phyloP scores from a whole-genome alignment of 1,140 invertebrate species.

The Magallana ariakensis region DNA sequence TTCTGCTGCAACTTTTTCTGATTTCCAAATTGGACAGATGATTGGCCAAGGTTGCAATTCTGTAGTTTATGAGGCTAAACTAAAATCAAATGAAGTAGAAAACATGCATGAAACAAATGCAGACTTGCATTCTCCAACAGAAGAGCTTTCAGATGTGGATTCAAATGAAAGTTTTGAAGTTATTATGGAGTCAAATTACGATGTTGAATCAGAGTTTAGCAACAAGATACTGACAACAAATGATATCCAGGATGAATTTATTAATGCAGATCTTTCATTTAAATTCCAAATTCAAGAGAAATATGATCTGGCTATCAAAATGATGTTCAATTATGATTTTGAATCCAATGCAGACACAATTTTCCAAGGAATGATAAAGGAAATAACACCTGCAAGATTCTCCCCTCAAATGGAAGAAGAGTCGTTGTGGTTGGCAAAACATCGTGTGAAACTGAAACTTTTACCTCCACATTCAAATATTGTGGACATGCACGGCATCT shows the following conservation, averaged over 20 bases:
- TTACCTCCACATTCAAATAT: slow-evolving; percentile 91
- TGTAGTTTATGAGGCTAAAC: slow-evolving; percentile 87
- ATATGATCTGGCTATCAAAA: slow-evolving; percentile 88
- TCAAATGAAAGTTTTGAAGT: not conserved
- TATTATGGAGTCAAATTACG: not conserved
- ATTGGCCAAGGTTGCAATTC: slow-evolving; percentile 92
- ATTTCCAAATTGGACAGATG: slow-evolving; percentile 85
- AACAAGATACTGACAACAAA: not conserved
- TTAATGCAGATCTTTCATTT: not conserved
- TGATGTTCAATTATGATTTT: slow-evolving; percentile 95
- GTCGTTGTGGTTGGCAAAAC: slow-evolving; percentile 53
- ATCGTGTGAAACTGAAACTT: slow-evolving; percentile 71
- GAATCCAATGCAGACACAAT: slow-evolving; percentile 91
- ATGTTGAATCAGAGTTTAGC: not conserved
- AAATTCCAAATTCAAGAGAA: slow-evolving; percentile 1
- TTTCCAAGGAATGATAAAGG: slow-evolving; percentile 88
- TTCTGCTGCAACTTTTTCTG: slow-evolving; percentile 79
- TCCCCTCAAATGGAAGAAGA: slow-evolving; percentile 81
- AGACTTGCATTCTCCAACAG: not conserved
- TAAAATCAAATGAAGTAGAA: slow-evolving; percentile 42
- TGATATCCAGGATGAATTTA: not conserved
- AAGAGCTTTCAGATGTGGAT: not conserved
- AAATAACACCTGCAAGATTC: slow-evolving; percentile 87
- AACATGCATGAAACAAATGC: not conserved
- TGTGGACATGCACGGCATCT: slow-evolving; percentile 88